These are phyloP conservation scores for Carduelis carduelis DNA, from an alignment of 2,797 vertebrate species.

Conservation along the genomic window DNA sequence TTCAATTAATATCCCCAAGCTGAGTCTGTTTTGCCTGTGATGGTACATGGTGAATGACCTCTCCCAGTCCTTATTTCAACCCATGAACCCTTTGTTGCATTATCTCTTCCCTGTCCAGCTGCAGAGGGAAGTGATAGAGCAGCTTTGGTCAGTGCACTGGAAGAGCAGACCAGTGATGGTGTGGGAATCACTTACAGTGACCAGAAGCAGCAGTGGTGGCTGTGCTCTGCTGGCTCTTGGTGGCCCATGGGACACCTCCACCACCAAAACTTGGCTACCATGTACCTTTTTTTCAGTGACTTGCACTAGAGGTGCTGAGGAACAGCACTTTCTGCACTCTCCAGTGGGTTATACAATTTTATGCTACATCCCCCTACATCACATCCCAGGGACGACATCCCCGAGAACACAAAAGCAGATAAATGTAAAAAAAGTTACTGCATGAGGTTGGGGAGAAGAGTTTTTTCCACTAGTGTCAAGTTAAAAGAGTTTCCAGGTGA, in stretches of 20 bases:
- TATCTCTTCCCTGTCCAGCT: neutral
- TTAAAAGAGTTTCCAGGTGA: constrained; percentile 46
- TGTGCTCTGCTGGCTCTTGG: neutral
- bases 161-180: neutral
- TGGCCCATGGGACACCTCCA: neutral
- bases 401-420: constrained; percentile 15
- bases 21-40: neutral
- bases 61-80: neutral
- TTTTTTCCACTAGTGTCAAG: neutral
- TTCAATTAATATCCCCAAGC: neutral
- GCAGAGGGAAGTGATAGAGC: neutral
- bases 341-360: neutral
- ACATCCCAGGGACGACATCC: neutral
- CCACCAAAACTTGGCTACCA: neutral
- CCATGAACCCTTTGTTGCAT: neutral
- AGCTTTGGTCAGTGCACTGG: neutral
- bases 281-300: neutral
- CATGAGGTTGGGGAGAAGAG: neutral
- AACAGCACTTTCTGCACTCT: neutral
- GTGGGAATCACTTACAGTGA: rapidly evolving
- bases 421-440: neutral
- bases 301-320: neutral
- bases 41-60: rapidly evolving
- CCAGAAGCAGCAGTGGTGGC: neutral
- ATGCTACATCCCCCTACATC: neutral